These are phyloP conservation scores for Perodicticus potto DNA, from an alignment of 2,797 vertebrate species.

Conservation along the genomic window DNA sequence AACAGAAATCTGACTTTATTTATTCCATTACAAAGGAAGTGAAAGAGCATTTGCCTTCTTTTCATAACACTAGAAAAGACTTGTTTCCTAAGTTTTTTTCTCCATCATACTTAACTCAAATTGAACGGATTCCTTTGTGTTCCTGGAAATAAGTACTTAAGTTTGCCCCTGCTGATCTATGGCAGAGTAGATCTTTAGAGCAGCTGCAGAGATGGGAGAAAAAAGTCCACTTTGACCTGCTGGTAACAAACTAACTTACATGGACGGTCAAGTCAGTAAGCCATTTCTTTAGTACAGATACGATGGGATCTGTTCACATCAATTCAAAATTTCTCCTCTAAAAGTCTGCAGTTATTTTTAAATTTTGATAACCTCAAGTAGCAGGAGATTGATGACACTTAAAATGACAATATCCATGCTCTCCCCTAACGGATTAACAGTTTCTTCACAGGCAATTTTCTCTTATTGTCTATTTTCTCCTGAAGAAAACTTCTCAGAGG, in stretches of 20 bases:
- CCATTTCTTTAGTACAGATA: not conserved
- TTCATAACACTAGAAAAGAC: constrained; percentile 13
- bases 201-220: not conserved
- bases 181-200: not conserved
- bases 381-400: not conserved
- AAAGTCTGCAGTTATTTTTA: not conserved
- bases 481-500: not conserved
- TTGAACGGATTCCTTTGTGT: not conserved
- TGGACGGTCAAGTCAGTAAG: not conserved
- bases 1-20: constrained; percentile 41
- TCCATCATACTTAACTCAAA: not conserved
- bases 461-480: not conserved
- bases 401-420: not conserved
- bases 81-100: not conserved
- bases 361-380: not conserved
- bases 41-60: constrained; percentile 24
- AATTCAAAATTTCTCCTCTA: not conserved
- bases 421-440: not conserved
- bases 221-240: not conserved
- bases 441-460: not conserved
- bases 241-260: constrained; percentile 20
- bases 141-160: not conserved
- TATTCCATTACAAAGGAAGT: constrained; percentile 1
- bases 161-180: not conserved
- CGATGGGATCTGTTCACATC: not conserved